Base-by-base conservation (phyloP, 2,888 invertebrate genomes). In the Macrophya annulata region DNA sequence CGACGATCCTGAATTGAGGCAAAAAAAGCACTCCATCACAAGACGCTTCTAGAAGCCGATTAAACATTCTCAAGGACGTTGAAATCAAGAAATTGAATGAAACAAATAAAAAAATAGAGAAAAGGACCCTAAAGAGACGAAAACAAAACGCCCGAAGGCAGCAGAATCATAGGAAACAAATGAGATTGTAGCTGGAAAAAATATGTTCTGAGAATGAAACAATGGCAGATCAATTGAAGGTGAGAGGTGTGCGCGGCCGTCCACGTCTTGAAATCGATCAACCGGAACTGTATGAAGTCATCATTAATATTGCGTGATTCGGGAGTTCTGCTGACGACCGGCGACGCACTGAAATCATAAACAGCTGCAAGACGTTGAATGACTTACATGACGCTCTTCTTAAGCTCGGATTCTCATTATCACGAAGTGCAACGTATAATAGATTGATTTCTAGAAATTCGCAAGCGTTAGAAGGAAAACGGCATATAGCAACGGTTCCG, bases 251-350 rank as follows among this genome's bases (percentile, higher is more conserved):
- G 10, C n/a, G 68, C 37, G 74, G 74, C 40, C 37, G 45, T 40
- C 74, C 74, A 40, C 74, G 74, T 77, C 25, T 91, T 68, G 90
- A 91, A 87, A 88, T 87, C 51, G 87, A 89, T 65, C 90, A 91
- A 85, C 89, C 92, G 10, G 88, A 87, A 76, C 86, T 92, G 79
- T 86, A 91, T 17, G 87, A 91, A 88, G 87, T 90, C 25, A 91
- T 91, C 45, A 81, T 87, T 6, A 89, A 91, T 55, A 90, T 93
- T 68, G 91, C 90, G 9, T 85, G 88, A 51, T 89, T 89, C 88
- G 90, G 91, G 31, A 88, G 89, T 55, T 87, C 89, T 84, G 89
- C 90, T 62, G 89, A 92, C 84, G 89, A 89, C 82, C 86, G 88
- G 84, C 86, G 90, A 65, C 87, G 90, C 62, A 88, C 87, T 65